Evolutionary conservation across 2,888 invertebrate species (phyloP).

Genomic region (Conus canariensis): DNA sequence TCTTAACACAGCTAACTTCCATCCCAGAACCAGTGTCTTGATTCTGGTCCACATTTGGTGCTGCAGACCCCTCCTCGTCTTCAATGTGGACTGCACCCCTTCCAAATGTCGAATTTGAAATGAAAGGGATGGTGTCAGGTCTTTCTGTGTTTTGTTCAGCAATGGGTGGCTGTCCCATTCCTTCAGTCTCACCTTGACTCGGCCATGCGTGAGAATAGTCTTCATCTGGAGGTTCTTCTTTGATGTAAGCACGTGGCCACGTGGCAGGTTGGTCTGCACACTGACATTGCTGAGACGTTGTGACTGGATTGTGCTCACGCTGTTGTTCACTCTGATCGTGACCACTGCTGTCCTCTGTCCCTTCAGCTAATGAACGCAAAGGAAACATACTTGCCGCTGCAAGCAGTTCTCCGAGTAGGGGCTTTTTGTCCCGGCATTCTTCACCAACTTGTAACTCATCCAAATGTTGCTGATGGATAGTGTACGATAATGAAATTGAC

Average conservation of each 20-base stretch:
- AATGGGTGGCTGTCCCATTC: background rate
- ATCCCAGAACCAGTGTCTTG: too few species aligned
- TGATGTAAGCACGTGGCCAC: slow-evolving; percentile 10
- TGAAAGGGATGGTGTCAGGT: background rate
- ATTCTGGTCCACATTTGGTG: background rate
- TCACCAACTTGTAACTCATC: background rate
- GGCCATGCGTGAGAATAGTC: slow-evolving; percentile 17
- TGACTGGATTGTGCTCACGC: background rate
- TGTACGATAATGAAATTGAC: background rate
- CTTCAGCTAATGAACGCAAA: too few species aligned
- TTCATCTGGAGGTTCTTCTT: slow-evolving; percentile 34
- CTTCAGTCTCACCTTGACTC: background rate
- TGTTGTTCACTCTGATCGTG: background rate
- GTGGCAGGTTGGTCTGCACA: background rate
- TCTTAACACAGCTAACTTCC: background rate
- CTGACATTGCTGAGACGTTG: background rate
- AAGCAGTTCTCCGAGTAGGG: slow-evolving; percentile 6
- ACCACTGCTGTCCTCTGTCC: background rate
- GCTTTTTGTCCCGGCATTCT: slow-evolving; percentile 9
- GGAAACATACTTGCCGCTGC: background rate
- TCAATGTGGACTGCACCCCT: background rate
- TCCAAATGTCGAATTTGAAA: slow-evolving; percentile 15
- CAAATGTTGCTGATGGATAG: background rate
- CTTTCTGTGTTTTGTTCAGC: background rate
- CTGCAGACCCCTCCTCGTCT: background rate